phyloP scores from a whole-genome alignment of 2,888 invertebrate species.

The Perizoma flavofasciatum region DNA sequence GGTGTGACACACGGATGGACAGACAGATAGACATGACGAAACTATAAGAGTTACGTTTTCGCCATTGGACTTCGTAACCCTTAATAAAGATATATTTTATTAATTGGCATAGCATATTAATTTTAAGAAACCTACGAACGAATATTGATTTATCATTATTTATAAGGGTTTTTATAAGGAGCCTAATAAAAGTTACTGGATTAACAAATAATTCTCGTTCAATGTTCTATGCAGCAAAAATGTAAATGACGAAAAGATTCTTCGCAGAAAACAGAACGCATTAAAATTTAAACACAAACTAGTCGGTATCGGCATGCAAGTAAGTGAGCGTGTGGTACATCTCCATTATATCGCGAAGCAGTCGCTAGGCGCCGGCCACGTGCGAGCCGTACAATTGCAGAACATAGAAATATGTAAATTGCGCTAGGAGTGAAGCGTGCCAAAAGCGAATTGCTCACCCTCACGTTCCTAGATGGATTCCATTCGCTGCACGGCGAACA shows the following conservation, averaged over 20 bases:
- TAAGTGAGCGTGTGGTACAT: slow-evolving; percentile 54
- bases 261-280: neutral
- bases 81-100: slow-evolving; percentile 8
- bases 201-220: neutral
- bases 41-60: too few relatives aligned
- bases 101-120: neutral
- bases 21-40: too few relatives aligned
- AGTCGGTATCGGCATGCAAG: slow-evolving; percentile 49
- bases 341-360: slow-evolving; percentile 51
- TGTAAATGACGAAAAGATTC: neutral
- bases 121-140: neutral
- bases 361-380: slow-evolving; percentile 58
- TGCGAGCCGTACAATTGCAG: slow-evolving; percentile 55
- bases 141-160: slow-evolving; percentile 3
- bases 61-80: too few relatives aligned
- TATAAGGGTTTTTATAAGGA: neutral
- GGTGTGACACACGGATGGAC: too few relatives aligned
- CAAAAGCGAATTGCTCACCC: slow-evolving; percentile 59
- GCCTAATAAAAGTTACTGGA: neutral
- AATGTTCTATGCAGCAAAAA: neutral
- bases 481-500: slow-evolving; percentile 48
- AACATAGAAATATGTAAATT: slow-evolving; percentile 70
- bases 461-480: slow-evolving; percentile 57
- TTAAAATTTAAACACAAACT: neutral
- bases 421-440: slow-evolving; percentile 51